phyloP scores from a whole-genome alignment of 2,113 vertebrate species.

The Parus major region DNA sequence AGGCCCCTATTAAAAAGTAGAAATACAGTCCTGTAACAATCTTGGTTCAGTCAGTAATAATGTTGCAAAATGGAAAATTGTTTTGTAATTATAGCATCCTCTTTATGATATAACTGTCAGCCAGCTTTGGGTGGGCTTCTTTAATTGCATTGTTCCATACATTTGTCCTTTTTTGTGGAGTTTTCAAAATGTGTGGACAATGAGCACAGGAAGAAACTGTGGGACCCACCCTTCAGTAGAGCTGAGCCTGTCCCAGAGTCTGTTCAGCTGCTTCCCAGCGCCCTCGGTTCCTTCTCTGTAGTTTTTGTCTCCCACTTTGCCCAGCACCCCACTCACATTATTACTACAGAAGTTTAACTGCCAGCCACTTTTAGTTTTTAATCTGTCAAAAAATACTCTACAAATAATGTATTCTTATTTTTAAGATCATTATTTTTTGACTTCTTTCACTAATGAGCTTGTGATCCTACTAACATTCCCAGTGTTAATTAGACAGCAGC shows the following conservation, averaged over 20 bases:
- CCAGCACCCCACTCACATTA: accelerated
- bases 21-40: not conserved
- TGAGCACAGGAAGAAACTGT: not conserved
- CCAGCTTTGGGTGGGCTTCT: not conserved
- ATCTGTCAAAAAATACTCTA: not conserved
- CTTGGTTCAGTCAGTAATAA: not conserved
- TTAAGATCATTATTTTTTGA: not conserved
- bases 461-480: not conserved
- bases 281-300: not conserved
- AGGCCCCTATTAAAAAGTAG: not conserved
- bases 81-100: not conserved
- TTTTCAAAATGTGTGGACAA: not conserved
- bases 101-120: not conserved
- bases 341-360: not conserved
- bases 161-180: not conserved
- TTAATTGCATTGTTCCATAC: not conserved
- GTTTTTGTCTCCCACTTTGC: not conserved
- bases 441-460: not conserved
- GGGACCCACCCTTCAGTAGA: not conserved
- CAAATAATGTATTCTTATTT: not conserved
- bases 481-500: not conserved
- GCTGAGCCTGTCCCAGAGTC: not conserved
- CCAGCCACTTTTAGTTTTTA: not conserved
- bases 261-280: accelerated
- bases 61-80: not conserved